Evolutionary conservation across 2,797 vertebrate species (phyloP), one percentile per base, ranked within the genome.

Genomic region (Gouania willdenowi): DNA sequence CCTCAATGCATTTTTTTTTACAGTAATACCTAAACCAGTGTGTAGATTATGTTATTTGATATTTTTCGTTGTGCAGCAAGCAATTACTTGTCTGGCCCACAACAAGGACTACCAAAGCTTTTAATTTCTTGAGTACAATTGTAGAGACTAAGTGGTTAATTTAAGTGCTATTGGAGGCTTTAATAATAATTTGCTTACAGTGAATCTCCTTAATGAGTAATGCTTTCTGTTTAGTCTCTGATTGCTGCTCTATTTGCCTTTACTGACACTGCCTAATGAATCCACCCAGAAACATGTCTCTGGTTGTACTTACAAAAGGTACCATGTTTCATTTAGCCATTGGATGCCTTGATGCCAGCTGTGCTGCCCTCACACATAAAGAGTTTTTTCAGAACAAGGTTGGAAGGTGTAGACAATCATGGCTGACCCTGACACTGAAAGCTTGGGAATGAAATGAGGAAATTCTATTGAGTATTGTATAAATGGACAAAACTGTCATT

Each of bases 91-190:
- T 44, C 21, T 48, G 34, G 43, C 29, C 66, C 50, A 54, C 47
- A 71, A 58, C 43, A 26, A 38, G 58, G 60, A 59, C 34, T 49
- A 39, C 35, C 20, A 5, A 57, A 38, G 46, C 43, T 59, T 75
- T 73, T 71, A 50, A 66, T 68, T 61, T 38, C 42, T 64, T 37
- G 26, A 69, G 65, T 68, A 28, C 34, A 64, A 68, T 66, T 44
- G 25, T 66, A 50, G 47, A 42, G 30, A 40, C 21, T 66, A 38
- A 66, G 39, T 66, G 52, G 27, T 64, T 75, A 13, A 64, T 77
- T 75, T 62, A 33, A 51, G 20, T 60, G 42, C 51, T 48, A 46
- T 56, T 73, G 41, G 37, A 26, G 43, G 41, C 67, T 71, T 70
- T 64, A 72, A 66, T 75, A 53, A 63, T 26, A 57, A 74, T 79